Evolutionary conservation across 2,888 invertebrate genomes (phyloP).

Genomic region (Periphyllus acericola): DNA sequence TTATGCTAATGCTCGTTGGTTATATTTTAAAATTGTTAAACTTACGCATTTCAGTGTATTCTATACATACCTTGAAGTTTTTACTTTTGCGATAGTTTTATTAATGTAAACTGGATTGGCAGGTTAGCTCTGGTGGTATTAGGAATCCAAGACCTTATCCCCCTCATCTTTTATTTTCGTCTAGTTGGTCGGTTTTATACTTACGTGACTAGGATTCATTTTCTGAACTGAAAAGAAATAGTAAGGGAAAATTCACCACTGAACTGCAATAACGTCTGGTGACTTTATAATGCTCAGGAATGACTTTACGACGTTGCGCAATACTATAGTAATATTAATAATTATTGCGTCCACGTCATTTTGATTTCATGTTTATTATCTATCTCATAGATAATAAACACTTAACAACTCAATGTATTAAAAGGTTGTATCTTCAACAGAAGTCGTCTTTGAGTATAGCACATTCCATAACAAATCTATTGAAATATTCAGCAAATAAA

Average conservation of each 20-base stretch:
- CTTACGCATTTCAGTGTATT: background rate
- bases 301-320: slow-evolving; percentile 7
- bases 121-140: slow-evolving; percentile 8
- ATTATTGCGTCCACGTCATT: background rate
- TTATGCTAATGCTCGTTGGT: background rate
- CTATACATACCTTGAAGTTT: background rate
- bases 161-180: slow-evolving; percentile 16
- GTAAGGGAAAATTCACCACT: background rate
- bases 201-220: slow-evolving; percentile 54
- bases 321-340: background rate
- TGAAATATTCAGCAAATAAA: background rate
- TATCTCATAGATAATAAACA: background rate
- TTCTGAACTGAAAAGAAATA: slow-evolving; percentile 1
- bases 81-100: slow-evolving; percentile 11
- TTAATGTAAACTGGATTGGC: slow-evolving; percentile 33
- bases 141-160: slow-evolving; percentile 25
- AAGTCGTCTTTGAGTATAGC: background rate
- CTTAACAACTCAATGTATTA: background rate
- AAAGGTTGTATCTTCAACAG: background rate
- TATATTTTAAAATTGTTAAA: slow-evolving; percentile 8
- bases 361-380: background rate
- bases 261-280: slow-evolving; percentile 7
- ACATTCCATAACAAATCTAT: background rate
- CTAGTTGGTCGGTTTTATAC: background rate
- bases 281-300: slow-evolving; percentile 36